These are phyloP conservation scores for Chelon auratus DNA, from an alignment of 2,797 vertebrate species.

Conservation along the genomic window DNA sequence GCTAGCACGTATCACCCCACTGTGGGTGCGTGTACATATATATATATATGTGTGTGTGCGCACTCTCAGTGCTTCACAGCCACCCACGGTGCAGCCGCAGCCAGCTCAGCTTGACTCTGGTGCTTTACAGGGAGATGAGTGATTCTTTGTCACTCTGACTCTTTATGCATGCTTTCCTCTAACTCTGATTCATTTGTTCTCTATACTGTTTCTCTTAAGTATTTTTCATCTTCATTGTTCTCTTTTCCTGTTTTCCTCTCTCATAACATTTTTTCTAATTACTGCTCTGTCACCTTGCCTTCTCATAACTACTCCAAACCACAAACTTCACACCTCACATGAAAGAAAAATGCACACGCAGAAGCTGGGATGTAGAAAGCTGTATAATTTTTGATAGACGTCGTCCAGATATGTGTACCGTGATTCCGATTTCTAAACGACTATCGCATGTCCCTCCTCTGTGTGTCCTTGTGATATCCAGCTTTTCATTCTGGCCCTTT, in stretches of 20 bases:
- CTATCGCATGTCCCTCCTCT: too few relatives aligned
- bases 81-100: conserved; percentile 66
- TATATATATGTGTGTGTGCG: conserved; percentile 20
- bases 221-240: not conserved
- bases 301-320: conserved; percentile 57
- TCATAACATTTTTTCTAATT: conserved; percentile 51
- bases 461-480: too few relatives aligned
- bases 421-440: not conserved
- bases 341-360: conserved; percentile 18
- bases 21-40: conserved; percentile 22
- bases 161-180: conserved; percentile 3
- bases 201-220: not conserved
- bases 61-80: conserved; percentile 44
- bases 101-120: conserved; percentile 31
- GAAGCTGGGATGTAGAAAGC: not conserved
- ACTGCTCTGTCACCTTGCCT: conserved; percentile 38
- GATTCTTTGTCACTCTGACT: conserved; percentile 11
- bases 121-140: conserved; percentile 31
- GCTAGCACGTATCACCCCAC: conserved; percentile 63
- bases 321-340: conserved; percentile 49
- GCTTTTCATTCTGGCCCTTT: too few relatives aligned
- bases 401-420: not conserved
- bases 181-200: conserved; percentile 14
- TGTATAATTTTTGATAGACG: too few relatives aligned
- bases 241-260: conserved; percentile 21